Evolutionary conservation across 2,888 invertebrate species (phyloP).

Genomic region (Brachyopa scutellaris): DNA sequence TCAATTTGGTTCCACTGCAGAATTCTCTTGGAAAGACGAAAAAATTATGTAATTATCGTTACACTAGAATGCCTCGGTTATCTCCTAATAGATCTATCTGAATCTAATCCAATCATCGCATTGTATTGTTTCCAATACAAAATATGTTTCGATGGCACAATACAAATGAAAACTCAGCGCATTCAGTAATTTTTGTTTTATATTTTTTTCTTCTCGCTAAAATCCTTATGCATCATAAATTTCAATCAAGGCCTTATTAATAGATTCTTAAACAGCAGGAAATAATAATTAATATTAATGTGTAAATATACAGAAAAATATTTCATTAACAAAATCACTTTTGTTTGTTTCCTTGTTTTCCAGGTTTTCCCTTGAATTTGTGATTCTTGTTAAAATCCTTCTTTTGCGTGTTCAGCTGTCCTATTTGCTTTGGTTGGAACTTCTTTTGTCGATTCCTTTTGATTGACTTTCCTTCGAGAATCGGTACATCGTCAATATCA

Average conservation of each 20-base stretch:
- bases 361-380: slow-evolving; percentile 52
- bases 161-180: no score
- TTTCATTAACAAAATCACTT: slow-evolving; percentile 20
- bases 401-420: slow-evolving; percentile 77
- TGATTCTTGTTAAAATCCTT: slow-evolving; percentile 52
- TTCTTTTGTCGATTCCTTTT: slow-evolving; percentile 76
- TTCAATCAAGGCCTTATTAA: slow-evolving; percentile 24
- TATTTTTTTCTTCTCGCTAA: slow-evolving; percentile 5
- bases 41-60: no score
- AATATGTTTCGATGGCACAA: no score
- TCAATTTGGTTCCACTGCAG: no score
- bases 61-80: no score
- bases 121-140: no score
- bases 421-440: slow-evolving; percentile 77
- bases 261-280: slow-evolving; percentile 35
- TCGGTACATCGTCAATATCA: slow-evolving; percentile 69
- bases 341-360: slow-evolving; percentile 47
- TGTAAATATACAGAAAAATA: no score
- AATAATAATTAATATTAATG: slow-evolving; percentile 4
- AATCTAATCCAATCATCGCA: no score
- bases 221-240: slow-evolving; percentile 19
- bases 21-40: no score
- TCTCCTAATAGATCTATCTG: no score
- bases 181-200: not conserved
- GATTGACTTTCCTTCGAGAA: slow-evolving; percentile 78